phyloP scores from a whole-genome alignment of 2,113 vertebrate genomes.

The Myotis yumanensis region DNA sequence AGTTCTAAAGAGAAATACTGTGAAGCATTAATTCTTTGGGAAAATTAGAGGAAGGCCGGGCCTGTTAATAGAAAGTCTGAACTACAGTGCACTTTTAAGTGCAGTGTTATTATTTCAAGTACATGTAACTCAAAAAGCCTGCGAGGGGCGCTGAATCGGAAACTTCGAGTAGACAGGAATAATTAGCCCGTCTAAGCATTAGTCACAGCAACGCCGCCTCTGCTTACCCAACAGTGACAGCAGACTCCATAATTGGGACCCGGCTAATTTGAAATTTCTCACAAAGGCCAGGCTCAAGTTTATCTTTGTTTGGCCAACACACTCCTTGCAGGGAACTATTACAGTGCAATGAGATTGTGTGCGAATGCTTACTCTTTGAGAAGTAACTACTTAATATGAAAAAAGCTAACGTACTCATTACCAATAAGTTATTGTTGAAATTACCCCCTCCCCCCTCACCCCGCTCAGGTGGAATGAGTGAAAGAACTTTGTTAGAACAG shows the following conservation, averaged over 20 bases:
- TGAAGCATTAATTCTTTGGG: conserved; percentile 2
- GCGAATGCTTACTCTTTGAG: background rate
- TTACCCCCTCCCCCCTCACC: too few species aligned
- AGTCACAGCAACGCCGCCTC: background rate
- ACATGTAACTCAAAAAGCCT: conserved; percentile 21
- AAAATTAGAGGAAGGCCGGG: conserved; percentile 9
- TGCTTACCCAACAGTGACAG: conserved; percentile 31
- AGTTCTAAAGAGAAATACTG: background rate
- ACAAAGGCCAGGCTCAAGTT: conserved; percentile 21
- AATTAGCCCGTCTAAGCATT: conserved; percentile 28
- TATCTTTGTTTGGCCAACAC: conserved; percentile 44
- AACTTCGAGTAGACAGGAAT: conserved; percentile 36
- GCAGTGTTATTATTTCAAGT: conserved; percentile 45
- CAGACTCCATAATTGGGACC: conserved; percentile 17
- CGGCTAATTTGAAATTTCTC: conserved; percentile 39
- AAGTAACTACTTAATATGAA: background rate
- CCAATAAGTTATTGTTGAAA: background rate
- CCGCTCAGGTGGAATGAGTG: background rate
- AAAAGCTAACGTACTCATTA: background rate
- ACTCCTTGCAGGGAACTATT: background rate
- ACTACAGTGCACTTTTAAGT: conserved; percentile 47
- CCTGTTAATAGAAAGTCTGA: conserved; percentile 52
- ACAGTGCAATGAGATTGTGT: background rate
- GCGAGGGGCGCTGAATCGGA: conserved; percentile 12
- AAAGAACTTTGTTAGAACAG: background rate